These are phyloP conservation scores for Drosophila cardini DNA, from an alignment of 1,140 invertebrate species.

Conservation along the genomic window DNA sequence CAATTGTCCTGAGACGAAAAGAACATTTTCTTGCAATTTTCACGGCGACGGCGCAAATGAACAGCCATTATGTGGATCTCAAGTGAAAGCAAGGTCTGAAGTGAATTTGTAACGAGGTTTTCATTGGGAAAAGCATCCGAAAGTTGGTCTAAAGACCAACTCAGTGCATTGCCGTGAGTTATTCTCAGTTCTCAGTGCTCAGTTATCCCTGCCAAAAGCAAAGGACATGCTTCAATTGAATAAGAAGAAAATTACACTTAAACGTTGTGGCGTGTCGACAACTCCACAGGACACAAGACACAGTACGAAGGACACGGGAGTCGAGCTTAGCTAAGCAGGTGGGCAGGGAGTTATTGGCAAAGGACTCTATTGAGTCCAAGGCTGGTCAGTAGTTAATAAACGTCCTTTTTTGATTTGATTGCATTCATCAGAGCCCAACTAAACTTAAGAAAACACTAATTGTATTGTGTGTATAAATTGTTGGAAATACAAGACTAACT, in stretches of 20 bases:
- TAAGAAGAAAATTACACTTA: constrained; percentile 83
- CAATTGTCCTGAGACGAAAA: constrained; percentile 76
- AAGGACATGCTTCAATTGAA: constrained; percentile 82
- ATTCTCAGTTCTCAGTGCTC: constrained; percentile 13
- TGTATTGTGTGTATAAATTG: no score
- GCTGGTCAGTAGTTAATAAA: constrained; percentile 35
- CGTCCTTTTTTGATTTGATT: constrained; percentile 58
- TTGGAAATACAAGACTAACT: no score
- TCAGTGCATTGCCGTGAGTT: constrained; percentile 72
- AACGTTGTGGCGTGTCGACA: constrained; percentile 75
- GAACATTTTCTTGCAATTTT: constrained; percentile 74
- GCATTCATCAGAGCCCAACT: constrained; percentile 53
- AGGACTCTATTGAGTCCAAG: neutral
- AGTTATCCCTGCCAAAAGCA: constrained; percentile 51
- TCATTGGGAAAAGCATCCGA: neutral
- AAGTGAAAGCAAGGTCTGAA: constrained; percentile 78
- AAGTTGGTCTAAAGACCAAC: constrained; percentile 29
- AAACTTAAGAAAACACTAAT: neutral
- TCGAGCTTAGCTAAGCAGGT: neutral
- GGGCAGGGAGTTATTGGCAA: neutral
- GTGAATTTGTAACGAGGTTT: constrained; percentile 77
- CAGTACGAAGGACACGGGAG: neutral
- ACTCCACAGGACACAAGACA: neutral
- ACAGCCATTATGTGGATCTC: constrained; percentile 81
- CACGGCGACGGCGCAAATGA: constrained; percentile 69